Conservation (phyloP, 2,888 invertebrate genomes). For the Patella depressa region DNA sequence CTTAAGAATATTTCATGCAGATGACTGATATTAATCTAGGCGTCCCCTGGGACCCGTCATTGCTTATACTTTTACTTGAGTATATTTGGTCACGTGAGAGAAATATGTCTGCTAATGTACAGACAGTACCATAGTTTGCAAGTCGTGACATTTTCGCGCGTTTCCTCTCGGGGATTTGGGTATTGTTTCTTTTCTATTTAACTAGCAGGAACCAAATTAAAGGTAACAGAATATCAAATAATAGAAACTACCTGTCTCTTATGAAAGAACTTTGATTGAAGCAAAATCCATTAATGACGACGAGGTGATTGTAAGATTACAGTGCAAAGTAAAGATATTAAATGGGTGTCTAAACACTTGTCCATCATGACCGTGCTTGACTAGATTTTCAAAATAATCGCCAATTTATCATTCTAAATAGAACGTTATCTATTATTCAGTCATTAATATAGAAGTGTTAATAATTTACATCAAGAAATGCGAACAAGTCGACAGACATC, state of each 20-base stretch:
- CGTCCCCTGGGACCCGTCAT: constrained; percentile 4
- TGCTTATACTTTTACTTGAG: constrained; percentile 4
- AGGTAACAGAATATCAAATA: constrained; percentile 10
- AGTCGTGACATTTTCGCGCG: constrained; percentile 9
- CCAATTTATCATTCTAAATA: no score
- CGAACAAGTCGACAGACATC: no score
- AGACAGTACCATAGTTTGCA: constrained; percentile 2
- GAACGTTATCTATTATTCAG: no score
- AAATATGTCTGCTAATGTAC: constrained; percentile 9
- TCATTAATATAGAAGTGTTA: no score
- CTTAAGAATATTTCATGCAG: constrained; percentile 28
- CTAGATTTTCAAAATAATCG: no score
- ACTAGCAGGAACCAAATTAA: neutral
- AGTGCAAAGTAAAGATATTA: constrained; percentile 5
- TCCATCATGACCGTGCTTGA: neutral
- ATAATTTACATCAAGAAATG: no score
- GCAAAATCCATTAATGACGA: constrained; percentile 7
- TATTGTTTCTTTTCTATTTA: constrained; percentile 2
- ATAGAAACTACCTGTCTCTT: constrained; percentile 5
- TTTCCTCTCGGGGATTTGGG: constrained; percentile 2
- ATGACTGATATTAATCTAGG: constrained; percentile 22
- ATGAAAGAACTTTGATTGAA: constrained; percentile 1
- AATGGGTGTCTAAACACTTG: constrained; percentile 7
- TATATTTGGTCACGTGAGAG: constrained; percentile 12
- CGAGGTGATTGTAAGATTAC: constrained; percentile 7